phyloP scores from a whole-genome alignment of 2,113 vertebrate genomes.

The Leptobrachium ailaonicum region DNA sequence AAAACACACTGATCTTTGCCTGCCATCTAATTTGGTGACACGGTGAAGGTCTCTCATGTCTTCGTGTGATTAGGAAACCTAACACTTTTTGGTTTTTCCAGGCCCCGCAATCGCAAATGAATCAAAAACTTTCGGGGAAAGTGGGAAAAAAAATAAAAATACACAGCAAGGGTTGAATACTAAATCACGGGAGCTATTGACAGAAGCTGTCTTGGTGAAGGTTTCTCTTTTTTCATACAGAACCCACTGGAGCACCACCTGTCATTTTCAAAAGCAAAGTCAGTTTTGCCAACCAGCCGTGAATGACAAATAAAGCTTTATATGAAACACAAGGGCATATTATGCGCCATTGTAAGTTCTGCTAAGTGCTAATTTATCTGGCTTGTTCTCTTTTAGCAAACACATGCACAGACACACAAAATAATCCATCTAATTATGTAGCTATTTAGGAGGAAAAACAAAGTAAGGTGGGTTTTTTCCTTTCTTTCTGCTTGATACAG shows the following conservation, averaged over 20 bases:
- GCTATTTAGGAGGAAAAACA: conserved; percentile 77
- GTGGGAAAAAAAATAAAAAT: conserved; percentile 56
- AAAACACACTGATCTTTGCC: conserved; percentile 76
- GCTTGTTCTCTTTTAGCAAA: conserved; percentile 79
- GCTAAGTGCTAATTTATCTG: conserved; percentile 86
- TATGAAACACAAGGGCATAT: conserved; percentile 80
- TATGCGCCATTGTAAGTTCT: conserved; percentile 77
- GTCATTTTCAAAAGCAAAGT: conserved; percentile 84
- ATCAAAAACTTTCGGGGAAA: conserved; percentile 64
- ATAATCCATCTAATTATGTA: conserved; percentile 82
- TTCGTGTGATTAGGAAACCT: conserved; percentile 55
- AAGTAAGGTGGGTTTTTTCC: conserved; percentile 72
- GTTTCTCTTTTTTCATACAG: conserved; percentile 68
- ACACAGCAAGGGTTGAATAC: conserved; percentile 59
- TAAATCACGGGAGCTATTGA: conserved; percentile 71
- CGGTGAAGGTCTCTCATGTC: conserved; percentile 51
- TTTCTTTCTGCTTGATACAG: conserved; percentile 67
- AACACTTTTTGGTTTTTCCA: conserved; percentile 59
- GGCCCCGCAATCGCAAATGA: conserved; percentile 66
- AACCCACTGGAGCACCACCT: conserved; percentile 80
- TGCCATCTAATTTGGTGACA: conserved; percentile 66
- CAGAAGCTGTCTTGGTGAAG: conserved; percentile 65
- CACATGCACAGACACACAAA: conserved; percentile 74
- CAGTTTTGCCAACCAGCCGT: conserved; percentile 81
- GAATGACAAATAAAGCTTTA: conserved; percentile 83